Evolutionary conservation across 2,113 vertebrate genomes (phyloP).

Genomic region (Herpetotheres cachinnans): DNA sequence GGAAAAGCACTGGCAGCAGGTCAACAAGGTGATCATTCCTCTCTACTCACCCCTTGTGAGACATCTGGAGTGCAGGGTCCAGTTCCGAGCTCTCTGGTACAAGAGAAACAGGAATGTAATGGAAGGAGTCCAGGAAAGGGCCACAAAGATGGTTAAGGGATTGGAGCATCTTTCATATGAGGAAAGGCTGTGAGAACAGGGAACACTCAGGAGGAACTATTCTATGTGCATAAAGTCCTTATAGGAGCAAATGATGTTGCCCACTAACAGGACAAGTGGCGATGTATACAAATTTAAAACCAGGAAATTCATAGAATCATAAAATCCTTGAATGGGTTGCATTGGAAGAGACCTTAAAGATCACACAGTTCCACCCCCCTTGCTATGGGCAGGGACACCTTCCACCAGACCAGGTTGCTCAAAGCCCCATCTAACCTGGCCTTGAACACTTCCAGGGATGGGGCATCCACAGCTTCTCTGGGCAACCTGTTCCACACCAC

Average conservation of each 20-base stretch:
- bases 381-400: too few relatives aligned
- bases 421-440: too few relatives aligned
- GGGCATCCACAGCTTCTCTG: too few relatives aligned
- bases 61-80: not conserved
- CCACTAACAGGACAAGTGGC: not conserved
- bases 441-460: too few relatives aligned
- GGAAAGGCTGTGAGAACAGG: not conserved
- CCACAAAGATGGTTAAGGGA: not conserved
- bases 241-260: not conserved
- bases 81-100: not conserved
- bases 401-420: too few relatives aligned
- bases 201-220: not conserved
- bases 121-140: not conserved
- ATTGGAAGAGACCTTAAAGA: too few relatives aligned
- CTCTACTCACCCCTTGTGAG: not conserved
- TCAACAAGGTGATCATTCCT: not conserved
- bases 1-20: not conserved
- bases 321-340: too few relatives aligned
- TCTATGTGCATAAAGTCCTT: not conserved
- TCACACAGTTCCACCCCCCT: too few relatives aligned
- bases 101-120: not conserved
- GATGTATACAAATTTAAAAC: accelerated
- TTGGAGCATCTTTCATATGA: not conserved
- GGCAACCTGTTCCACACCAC: too few relatives aligned
- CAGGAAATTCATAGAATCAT: not conserved